Percentiles rank a stretch among this genome's conserved stretches.
phyloP scores from a whole-genome alignment of 1,140 invertebrate genomes.

The Chelonus insularis region DNA sequence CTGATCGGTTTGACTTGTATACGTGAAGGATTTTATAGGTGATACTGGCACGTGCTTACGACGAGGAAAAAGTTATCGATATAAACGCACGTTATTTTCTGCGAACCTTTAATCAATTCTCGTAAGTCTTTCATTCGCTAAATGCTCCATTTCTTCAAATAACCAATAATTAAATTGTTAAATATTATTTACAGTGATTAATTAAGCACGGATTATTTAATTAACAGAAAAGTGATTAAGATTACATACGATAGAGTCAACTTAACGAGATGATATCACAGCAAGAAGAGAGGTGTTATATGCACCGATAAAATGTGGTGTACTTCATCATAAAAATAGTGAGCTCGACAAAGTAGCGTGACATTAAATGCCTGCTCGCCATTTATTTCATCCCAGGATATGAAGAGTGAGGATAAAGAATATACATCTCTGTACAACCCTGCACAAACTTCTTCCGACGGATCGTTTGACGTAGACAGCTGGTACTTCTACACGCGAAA shows the following conservation, averaged over 20 bases:
- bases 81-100: background rate
- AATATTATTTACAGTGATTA: too few relatives aligned
- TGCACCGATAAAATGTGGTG: constrained; percentile 2
- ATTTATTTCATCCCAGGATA: constrained; percentile 9
- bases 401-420: background rate
- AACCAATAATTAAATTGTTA: too few relatives aligned
- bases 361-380: constrained; percentile 1
- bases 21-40: constrained; percentile 13
- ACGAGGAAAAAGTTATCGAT: background rate
- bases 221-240: too few relatives aligned
- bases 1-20: constrained; percentile 8
- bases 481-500: constrained; percentile 12
- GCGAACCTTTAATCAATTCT: background rate
- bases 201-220: too few relatives aligned
- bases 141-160: too few relatives aligned
- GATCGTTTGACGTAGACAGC: constrained; percentile 9
- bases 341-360: constrained; percentile 14
- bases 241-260: too few relatives aligned
- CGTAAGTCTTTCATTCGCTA: too few relatives aligned
- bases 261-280: too few relatives aligned
- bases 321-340: constrained; percentile 7
- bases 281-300: too few relatives aligned
- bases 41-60: constrained; percentile 8
- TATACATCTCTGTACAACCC: background rate
- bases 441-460: background rate